Conservation (phyloP, 30 jellyfish, hydroid and myxozoan species). For the Cassiopea xamachana region DNA sequence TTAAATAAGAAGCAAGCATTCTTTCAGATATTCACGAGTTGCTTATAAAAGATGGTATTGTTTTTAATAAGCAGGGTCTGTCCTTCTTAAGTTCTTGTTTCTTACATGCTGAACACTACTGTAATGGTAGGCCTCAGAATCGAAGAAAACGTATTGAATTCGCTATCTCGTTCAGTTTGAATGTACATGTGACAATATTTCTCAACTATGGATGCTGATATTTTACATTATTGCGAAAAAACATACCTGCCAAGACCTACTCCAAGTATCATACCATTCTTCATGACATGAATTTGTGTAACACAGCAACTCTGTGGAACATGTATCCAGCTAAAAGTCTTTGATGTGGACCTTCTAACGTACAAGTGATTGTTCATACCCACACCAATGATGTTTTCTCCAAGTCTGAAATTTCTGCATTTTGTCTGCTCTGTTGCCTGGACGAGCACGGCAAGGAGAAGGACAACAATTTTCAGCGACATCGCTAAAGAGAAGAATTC, state of each 20-base stretch:
- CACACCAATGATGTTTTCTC: constrained; percentile 16
- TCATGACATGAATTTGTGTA: constrained; percentile 36
- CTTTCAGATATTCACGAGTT: no score
- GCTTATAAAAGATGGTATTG: no score
- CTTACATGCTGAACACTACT: no score
- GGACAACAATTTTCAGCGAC: not conserved
- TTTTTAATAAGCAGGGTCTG: no score
- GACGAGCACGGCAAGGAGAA: not conserved
- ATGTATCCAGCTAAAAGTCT: constrained; percentile 10
- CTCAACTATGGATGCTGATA: no score
- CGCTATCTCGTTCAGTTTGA: no score
- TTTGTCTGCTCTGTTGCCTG: constrained; percentile 13
- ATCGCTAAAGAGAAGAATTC: not conserved
- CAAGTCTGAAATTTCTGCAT: not conserved
- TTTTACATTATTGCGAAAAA: no score
- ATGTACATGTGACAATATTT: no score
- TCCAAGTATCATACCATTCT: constrained; percentile 28
- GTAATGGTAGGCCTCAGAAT: no score
- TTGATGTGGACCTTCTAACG: constrained; percentile 1
- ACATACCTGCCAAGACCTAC: constrained; percentile 18
- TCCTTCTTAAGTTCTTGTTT: no score
- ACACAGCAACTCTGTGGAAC: constrained; percentile 30
- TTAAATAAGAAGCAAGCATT: no score
- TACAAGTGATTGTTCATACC: constrained; percentile 14
- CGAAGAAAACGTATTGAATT: no score